Evolutionary conservation across 2,113 vertebrate species (phyloP).

Genomic region (Ornithorhynchus anatinus): DNA sequence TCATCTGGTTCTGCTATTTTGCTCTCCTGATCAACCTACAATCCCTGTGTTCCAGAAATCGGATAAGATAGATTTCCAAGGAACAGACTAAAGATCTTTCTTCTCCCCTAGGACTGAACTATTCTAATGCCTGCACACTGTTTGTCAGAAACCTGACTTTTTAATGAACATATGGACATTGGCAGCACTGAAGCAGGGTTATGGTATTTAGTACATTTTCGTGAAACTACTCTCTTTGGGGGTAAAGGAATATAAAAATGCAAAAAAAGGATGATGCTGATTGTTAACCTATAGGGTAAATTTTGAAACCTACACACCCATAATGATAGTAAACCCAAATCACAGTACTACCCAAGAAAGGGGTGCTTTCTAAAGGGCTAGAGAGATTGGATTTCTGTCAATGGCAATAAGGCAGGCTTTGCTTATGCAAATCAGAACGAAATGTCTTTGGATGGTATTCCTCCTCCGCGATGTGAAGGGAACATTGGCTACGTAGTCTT

Average conservation of each 20-base stretch:
- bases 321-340: too few relatives aligned
- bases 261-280: neutral
- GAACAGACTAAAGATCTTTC: neutral
- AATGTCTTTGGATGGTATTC: neutral
- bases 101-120: neutral
- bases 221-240: neutral
- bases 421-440: too few relatives aligned
- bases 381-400: too few relatives aligned
- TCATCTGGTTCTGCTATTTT: too few relatives aligned
- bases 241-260: slow-evolving; percentile 26
- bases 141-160: slow-evolving; percentile 23
- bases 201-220: neutral
- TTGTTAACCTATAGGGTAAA: neutral
- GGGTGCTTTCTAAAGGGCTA: too few relatives aligned
- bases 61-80: slow-evolving; percentile 17
- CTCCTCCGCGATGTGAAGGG: neutral
- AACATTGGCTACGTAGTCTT: neutral
- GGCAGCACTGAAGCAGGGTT: neutral
- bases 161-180: neutral
- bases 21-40: slow-evolving; percentile 26
- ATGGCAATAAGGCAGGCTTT: too few relatives aligned
- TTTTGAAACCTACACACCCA: too few relatives aligned
- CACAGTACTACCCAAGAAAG: too few relatives aligned
- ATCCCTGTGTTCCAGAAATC: slow-evolving; percentile 10
- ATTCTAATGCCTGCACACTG: neutral